A percentile compares a stretch with the other conserved stretches of the same genome.
Conservation (phyloP, 64 coral and sea anemone genomes). For the Astreopora myriophthalma region DNA sequence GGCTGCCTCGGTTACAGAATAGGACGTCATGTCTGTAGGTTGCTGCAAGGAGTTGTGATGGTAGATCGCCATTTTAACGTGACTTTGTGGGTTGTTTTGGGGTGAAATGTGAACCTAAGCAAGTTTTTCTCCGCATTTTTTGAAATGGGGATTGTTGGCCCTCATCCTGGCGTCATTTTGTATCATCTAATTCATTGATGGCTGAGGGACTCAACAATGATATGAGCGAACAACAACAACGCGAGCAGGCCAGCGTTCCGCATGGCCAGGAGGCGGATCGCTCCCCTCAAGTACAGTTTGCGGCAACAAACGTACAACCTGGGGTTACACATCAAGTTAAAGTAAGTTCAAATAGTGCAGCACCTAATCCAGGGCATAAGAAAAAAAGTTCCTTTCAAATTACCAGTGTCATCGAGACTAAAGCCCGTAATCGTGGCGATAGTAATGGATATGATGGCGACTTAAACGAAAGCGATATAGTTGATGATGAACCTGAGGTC, state of each 20-base stretch:
- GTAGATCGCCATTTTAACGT: conserved; percentile 77
- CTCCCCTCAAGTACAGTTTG: conserved; percentile 75
- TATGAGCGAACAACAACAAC: conserved; percentile 97
- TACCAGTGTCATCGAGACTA: conserved; percentile 93
- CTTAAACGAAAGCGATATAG: conserved; percentile 92
- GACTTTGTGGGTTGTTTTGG: conserved; percentile 77
- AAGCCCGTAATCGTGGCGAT: conserved; percentile 87
- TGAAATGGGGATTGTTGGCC: conserved; percentile 78
- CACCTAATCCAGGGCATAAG: conserved; percentile 70
- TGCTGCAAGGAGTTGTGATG: conserved; percentile 86
- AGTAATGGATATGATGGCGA: conserved; percentile 95
- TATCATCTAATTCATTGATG: conserved; percentile 71
- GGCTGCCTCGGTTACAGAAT: conserved; percentile 77
- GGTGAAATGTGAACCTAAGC: conserved; percentile 53
- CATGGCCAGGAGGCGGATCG: conserved; percentile 98
- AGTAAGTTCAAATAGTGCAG: conserved; percentile 15
- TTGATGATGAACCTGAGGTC: conserved; percentile 70
- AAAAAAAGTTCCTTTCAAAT: conserved; percentile 98
- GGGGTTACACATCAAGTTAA: conserved; percentile 30
- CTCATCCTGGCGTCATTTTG: conserved; percentile 47
- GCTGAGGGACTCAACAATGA: conserved; percentile 96
- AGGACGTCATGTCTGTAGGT: conserved; percentile 93
- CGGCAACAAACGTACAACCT: conserved; percentile 43
- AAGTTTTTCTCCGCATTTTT: conserved; percentile 36
- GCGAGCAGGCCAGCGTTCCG: conserved; percentile 78